These are phyloP conservation scores for Gobius niger DNA, from an alignment of 2,113 vertebrate genomes.

Conservation along the genomic window DNA sequence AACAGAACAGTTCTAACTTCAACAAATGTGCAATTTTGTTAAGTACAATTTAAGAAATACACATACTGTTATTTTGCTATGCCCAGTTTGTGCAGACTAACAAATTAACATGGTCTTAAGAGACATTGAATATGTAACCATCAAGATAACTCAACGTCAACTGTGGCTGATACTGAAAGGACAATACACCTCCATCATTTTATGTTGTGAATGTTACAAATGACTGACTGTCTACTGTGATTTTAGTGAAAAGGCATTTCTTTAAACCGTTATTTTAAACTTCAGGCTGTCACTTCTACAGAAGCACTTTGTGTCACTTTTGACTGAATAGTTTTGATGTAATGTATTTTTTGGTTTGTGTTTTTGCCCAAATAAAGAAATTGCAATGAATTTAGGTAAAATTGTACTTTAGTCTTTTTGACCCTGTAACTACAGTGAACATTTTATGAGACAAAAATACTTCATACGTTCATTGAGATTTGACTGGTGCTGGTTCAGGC, in stretches of 20 bases:
- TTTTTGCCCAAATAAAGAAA: conserved; percentile 69
- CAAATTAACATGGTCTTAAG: neutral
- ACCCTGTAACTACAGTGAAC: no score
- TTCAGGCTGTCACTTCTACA: conserved; percentile 18
- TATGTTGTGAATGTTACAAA: conserved; percentile 6
- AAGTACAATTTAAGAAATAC: neutral
- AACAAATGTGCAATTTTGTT: neutral
- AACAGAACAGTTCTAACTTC: neutral
- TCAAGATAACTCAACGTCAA: neutral
- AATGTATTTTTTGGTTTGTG: conserved; percentile 49
- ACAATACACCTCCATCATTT: neutral
- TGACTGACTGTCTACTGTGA: neutral
- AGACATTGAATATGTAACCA: neutral
- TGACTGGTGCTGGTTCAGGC: no score
- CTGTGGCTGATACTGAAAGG: neutral
- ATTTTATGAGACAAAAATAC: no score
- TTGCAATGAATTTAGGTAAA: conserved; percentile 6
- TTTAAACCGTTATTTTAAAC: neutral
- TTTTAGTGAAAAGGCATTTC: neutral
- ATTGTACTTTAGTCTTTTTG: no score
- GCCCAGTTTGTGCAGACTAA: neutral
- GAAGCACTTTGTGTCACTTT: conserved; percentile 35
- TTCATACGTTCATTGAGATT: no score
- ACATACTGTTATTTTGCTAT: no score
- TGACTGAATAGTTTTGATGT: conserved; percentile 42